Evolutionary conservation across 2,113 vertebrate species (phyloP).

Genomic region (Brienomyrus longianalis): DNA sequence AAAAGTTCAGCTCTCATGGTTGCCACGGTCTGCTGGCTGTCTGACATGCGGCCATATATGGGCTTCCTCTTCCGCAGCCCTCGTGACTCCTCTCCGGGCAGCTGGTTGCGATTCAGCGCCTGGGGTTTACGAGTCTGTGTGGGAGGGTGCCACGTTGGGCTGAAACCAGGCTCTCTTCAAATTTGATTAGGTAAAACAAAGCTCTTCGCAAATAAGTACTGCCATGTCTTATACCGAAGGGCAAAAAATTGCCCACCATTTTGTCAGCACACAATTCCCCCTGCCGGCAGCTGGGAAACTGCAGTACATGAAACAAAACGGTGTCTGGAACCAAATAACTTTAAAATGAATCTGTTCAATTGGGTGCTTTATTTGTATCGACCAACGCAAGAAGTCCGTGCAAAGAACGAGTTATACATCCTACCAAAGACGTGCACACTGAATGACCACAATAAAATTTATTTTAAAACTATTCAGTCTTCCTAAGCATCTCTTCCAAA

Average conservation of each 20-base stretch:
- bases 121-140: slow-evolving; percentile 23
- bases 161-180: slow-evolving; percentile 15
- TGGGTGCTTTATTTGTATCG: neutral
- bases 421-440: neutral
- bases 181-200: slow-evolving; percentile 24
- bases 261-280: neutral
- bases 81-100: slow-evolving; percentile 14
- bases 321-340: neutral
- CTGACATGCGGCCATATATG: slow-evolving; percentile 35
- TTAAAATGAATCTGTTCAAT: neutral
- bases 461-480: neutral
- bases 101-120: slow-evolving; percentile 19
- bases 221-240: neutral
- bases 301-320: neutral
- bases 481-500: neutral
- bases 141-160: slow-evolving; percentile 25
- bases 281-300: neutral
- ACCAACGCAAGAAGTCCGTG: neutral
- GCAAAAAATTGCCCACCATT: neutral
- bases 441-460: neutral
- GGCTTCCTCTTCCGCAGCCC: slow-evolving; percentile 40
- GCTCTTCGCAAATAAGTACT: neutral
- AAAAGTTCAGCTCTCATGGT: slow-evolving; percentile 22
- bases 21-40: neutral
- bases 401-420: neutral